Conservation (phyloP, 2,797 vertebrate genomes). For the Syngnathus acus region DNA sequence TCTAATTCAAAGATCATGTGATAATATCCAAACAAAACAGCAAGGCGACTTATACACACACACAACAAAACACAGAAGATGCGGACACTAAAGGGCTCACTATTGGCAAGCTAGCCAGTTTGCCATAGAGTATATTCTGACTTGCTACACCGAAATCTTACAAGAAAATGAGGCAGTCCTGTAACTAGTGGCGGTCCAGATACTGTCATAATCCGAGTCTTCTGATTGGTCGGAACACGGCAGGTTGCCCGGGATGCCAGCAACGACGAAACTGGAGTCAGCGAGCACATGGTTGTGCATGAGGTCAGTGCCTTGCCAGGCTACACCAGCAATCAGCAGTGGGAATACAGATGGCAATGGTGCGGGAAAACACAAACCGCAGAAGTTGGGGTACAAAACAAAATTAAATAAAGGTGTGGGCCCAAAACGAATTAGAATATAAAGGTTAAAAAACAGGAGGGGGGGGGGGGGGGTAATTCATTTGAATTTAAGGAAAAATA, state of each 20-base stretch:
- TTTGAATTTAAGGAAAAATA: conserved; percentile 4
- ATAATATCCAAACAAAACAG: not conserved
- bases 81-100: not conserved
- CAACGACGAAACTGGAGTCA: conserved; percentile 81
- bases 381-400: conserved; percentile 12
- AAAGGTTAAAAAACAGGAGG: conserved; percentile 6
- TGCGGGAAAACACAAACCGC: conserved; percentile 19
- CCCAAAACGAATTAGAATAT: conserved; percentile 32
- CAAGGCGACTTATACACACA: not conserved
- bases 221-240: conserved; percentile 86
- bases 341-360: conserved; percentile 20
- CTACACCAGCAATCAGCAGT: conserved; percentile 57
- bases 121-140: not conserved
- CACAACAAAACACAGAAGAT: not conserved
- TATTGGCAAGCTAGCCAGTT: not conserved
- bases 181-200: conserved; percentile 97
- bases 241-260: conserved; percentile 80
- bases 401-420: conserved; percentile 41
- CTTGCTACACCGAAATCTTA: conserved; percentile 70
- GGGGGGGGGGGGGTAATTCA: not conserved
- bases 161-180: conserved; percentile 92
- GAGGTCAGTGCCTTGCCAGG: conserved; percentile 99
- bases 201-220: conserved; percentile 99
- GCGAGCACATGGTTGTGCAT: conserved; percentile 99
- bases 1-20: not conserved